Conservation (phyloP, 2,113 vertebrate genomes). For the Megaptera novaeangliae region DNA sequence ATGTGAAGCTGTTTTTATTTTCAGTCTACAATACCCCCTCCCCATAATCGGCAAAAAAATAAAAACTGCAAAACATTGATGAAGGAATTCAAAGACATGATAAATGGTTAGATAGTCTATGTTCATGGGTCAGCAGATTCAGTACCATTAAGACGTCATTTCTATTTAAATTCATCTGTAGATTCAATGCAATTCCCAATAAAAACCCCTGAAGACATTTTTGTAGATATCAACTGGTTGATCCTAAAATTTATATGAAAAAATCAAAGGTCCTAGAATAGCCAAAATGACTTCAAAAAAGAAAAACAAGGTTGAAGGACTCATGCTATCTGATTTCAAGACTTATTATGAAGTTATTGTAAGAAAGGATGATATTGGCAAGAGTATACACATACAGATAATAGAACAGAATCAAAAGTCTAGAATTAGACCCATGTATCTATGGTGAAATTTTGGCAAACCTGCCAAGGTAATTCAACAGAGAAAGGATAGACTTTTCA, state of each 20-base stretch:
- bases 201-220: background rate
- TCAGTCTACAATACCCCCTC: background rate
- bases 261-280: background rate
- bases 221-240: background rate
- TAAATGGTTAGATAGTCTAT: background rate
- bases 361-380: background rate
- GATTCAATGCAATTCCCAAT: background rate
- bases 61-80: background rate
- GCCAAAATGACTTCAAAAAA: background rate
- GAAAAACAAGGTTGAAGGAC: background rate
- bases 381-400: background rate
- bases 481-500: background rate
- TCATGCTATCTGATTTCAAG: background rate
- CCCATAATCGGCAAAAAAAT: background rate
- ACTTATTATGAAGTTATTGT: background rate
- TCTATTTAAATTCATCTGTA: background rate
- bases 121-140: background rate
- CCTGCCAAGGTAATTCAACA: background rate
- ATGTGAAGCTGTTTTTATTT: background rate
- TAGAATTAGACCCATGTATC: background rate
- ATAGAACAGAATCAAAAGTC: background rate
- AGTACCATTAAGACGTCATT: background rate
- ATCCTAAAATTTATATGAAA: background rate
- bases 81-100: background rate
- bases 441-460: background rate